Base-by-base conservation (phyloP, 2,797 vertebrate species). In the Acomys russatus region DNA sequence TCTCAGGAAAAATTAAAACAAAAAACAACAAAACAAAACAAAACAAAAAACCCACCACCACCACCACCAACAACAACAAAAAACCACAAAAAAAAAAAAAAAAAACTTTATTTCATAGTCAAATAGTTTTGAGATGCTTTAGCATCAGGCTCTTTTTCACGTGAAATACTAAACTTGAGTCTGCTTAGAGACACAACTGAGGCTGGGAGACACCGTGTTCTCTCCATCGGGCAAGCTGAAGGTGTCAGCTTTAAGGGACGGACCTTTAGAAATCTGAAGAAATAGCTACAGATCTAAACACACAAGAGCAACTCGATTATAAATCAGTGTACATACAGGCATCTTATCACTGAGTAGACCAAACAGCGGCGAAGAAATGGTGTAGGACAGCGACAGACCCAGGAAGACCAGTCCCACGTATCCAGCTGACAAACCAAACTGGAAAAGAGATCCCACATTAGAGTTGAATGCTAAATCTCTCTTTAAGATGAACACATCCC, bases 361-460 rank as follows among this genome's bases (percentile, higher is more conserved):
- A 6, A 99, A 97, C 1, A 99, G 84, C 0, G 99, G 99, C 11
- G 99, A 99, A 11, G 98, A 99, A 89, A 99, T 93, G 2, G 99
- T 98, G 51, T 99, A 99, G 0, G 99, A 99, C 22, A 99, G 94
- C 0, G 99, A 99, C 92, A 99, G 97, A 25, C 99, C 99, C 0
- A 99, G 98, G 98, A 99, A 99, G 71, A 99, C 99, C 95, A 99
- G 98, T 71, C 99, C 99, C 92, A 99, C 99, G 3, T 99, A 99
- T 93, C 99, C 99, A 92, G 98, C 15, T 38, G 99, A 98, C 51
- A 99, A 98, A 18, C 94, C 93, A 97, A 99, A 99, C 99, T 99
- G 97, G 1, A 97, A 96, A 96, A 98, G 80, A 94, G 96, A 95
- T 28, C 3, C 2, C 7, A 0, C 4, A 77, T 91, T 95, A 78